These are phyloP conservation scores for Thelaira solivaga DNA, from an alignment of 2,888 invertebrate genomes.

Conservation along the genomic window DNA sequence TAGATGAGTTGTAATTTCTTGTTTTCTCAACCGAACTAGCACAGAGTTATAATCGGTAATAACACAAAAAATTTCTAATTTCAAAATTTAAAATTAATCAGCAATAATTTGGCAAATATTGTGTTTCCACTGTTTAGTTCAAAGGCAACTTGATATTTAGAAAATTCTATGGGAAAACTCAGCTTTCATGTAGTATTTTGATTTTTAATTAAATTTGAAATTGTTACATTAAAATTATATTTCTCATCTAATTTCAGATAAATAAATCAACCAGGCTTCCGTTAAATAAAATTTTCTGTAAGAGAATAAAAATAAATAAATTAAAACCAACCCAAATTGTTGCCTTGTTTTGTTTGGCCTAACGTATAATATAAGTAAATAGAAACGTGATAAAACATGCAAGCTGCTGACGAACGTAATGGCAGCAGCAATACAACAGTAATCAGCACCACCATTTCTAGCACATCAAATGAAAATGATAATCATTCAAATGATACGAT, in stretches of 20 bases:
- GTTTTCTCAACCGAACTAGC: too few species aligned
- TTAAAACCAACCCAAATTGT: constrained; percentile 4
- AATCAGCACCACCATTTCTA: constrained; percentile 53
- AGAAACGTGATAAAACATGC: constrained; percentile 65
- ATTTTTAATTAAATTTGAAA: too few species aligned
- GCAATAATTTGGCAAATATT: too few species aligned
- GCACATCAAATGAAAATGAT: constrained; percentile 57
- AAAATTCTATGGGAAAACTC: too few species aligned
- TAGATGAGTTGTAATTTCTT: too few species aligned
- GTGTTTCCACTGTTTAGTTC: too few species aligned
- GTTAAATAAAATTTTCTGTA: background rate
- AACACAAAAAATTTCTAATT: too few species aligned
- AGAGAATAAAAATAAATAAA: background rate
- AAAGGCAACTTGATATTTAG: too few species aligned
- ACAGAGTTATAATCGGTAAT: too few species aligned
- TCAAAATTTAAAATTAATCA: too few species aligned
- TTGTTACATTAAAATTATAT: too few species aligned
- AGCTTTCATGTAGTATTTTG: too few species aligned
- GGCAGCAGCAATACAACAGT: constrained; percentile 65
- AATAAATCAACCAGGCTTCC: background rate
- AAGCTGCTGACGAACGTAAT: constrained; percentile 69
- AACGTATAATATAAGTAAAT: constrained; percentile 11
- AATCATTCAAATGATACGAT: constrained; percentile 50
- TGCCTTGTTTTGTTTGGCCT: constrained; percentile 38
- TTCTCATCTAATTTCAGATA: background rate